These are phyloP conservation scores for Apodemia duryi DNA, from an alignment of 2,888 invertebrate species.

Conservation along the genomic window DNA sequence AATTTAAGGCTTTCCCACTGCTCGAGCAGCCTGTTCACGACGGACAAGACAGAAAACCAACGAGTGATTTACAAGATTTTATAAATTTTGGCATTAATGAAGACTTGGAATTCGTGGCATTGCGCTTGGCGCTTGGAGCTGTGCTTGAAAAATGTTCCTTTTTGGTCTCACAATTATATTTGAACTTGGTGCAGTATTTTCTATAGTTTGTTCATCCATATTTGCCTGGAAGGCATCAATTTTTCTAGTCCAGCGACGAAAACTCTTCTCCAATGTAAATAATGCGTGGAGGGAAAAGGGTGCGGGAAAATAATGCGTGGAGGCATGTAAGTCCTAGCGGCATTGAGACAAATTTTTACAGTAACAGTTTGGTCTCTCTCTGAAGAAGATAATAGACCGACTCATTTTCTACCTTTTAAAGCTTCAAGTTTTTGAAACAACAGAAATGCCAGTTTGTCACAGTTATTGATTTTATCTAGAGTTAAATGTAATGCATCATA, in stretches of 20 bases:
- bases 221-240: constrained; percentile 1
- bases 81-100: too few species aligned
- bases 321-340: constrained; percentile 33
- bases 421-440: constrained; percentile 37
- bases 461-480: constrained; percentile 38
- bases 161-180: constrained; percentile 1
- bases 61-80: too few species aligned
- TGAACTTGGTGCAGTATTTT: neutral
- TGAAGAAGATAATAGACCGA: constrained; percentile 34
- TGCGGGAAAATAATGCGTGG: constrained; percentile 34
- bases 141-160: neutral
- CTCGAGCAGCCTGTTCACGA: too few species aligned
- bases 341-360: constrained; percentile 38
- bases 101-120: neutral
- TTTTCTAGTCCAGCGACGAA: constrained; percentile 1
- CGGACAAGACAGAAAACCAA: too few species aligned
- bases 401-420: constrained; percentile 36
- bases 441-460: constrained; percentile 39
- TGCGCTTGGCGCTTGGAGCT: neutral
- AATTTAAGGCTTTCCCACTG: too few species aligned
- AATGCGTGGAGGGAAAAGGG: neutral
- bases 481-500: constrained; percentile 33
- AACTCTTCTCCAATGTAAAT: constrained; percentile 1
- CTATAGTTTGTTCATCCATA: neutral
- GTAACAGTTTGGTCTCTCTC: constrained; percentile 38